phyloP scores from a whole-genome alignment of 1,140 invertebrate species.

The Penaeus vannamei region DNA sequence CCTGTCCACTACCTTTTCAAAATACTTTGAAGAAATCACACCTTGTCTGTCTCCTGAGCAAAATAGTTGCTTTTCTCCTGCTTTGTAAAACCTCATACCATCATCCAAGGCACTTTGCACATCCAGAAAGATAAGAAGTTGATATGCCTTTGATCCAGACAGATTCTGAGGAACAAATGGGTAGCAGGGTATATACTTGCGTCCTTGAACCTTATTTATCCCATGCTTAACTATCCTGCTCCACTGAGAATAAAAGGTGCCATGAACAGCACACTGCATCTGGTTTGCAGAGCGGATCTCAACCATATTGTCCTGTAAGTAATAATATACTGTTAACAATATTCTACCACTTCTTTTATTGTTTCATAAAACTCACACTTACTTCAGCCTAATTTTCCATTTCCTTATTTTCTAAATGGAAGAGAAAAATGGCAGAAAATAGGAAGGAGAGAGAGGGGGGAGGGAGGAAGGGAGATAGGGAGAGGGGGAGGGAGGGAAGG shows the following conservation, averaged over 20 bases:
- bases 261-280: slow-evolving; percentile 43
- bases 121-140: slow-evolving; percentile 47
- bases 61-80: slow-evolving; percentile 30
- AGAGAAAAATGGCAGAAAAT: too few relatives aligned
- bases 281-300: slow-evolving; percentile 14
- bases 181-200: slow-evolving; percentile 43
- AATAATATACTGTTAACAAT: too few relatives aligned
- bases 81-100: slow-evolving; percentile 44
- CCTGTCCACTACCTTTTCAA: slow-evolving; percentile 45
- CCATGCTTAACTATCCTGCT: slow-evolving; percentile 35
- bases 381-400: too few relatives aligned
- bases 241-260: slow-evolving; percentile 46
- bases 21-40: slow-evolving; percentile 35
- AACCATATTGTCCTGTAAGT: slow-evolving; percentile 34
- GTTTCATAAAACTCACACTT: too few relatives aligned
- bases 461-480: too few relatives aligned
- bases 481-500: too few relatives aligned
- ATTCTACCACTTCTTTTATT: too few relatives aligned
- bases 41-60: slow-evolving; percentile 48
- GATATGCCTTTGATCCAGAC: slow-evolving; percentile 9
- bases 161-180: slow-evolving; percentile 31
- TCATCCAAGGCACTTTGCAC: slow-evolving; percentile 39
- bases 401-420: too few relatives aligned
- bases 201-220: neutral
- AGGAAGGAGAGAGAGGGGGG: too few relatives aligned